phyloP scores from a whole-genome alignment of 2,797 vertebrate genomes.

The Phoebastria nigripes region DNA sequence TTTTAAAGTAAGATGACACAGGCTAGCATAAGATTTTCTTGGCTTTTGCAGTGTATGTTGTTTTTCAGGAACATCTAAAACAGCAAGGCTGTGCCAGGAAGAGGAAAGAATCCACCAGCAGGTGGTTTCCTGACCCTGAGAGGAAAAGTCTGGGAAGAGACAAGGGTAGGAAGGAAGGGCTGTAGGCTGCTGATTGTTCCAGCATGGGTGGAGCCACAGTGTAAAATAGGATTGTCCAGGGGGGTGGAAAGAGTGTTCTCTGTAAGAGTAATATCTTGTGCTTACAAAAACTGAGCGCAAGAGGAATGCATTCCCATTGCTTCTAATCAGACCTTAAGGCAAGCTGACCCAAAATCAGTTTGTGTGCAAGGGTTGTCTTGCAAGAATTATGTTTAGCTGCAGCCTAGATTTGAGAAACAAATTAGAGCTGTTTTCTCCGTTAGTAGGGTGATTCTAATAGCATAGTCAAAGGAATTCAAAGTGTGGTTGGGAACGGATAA shows the following conservation, averaged over 20 bases:
- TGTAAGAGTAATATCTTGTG: neutral
- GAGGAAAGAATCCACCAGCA: neutral
- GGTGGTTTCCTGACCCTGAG: neutral
- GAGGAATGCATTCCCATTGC: neutral
- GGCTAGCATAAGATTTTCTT: neutral
- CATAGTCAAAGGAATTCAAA: neutral
- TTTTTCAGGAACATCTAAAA: neutral
- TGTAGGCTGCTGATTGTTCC: neutral
- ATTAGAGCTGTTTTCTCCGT: neutral
- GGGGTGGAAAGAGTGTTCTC: neutral
- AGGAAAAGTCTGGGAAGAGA: neutral
- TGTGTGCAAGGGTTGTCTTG: neutral
- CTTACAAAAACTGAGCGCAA: neutral
- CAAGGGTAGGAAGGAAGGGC: constrained; percentile 6
- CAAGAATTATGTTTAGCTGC: neutral
- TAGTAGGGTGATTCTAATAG: neutral
- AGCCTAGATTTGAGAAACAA: neutral
- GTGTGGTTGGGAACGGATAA: neutral
- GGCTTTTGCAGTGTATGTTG: neutral
- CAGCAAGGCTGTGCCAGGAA: neutral
- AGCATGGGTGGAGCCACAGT: neutral
- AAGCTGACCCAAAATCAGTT: neutral
- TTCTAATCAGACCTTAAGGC: neutral
- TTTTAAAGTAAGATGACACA: neutral
- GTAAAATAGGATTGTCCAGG: neutral